Conservation (phyloP, 2,113 vertebrate species). For the Alosa alosa region DNA sequence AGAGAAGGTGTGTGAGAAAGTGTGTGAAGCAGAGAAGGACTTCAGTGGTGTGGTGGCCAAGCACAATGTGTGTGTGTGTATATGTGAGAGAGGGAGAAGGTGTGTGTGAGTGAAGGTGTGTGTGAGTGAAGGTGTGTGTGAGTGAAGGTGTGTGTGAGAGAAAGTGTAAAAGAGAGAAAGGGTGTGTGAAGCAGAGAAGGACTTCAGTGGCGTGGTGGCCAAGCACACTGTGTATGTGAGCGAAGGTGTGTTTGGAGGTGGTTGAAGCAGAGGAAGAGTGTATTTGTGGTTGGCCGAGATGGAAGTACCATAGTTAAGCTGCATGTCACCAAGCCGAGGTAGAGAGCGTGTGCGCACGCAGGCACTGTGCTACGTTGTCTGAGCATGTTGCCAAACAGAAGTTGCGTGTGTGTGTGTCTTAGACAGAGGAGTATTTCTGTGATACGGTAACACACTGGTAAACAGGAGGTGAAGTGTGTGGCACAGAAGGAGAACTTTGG, state of each 20-base stretch:
- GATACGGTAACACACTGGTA: not conserved
- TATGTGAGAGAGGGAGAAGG: too few relatives aligned
- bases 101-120: too few relatives aligned
- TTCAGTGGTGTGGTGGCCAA: too few relatives aligned
- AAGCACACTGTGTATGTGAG: conserved; percentile 12
- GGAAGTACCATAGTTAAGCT: too few relatives aligned
- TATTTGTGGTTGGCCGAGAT: conserved; percentile 72
- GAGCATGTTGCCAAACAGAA: conserved; percentile 93
- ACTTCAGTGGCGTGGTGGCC: not conserved
- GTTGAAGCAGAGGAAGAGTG: not conserved
- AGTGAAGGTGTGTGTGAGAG: not conserved
- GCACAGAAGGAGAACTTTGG: not conserved
- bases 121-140: too few relatives aligned
- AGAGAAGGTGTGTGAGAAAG: too few relatives aligned
- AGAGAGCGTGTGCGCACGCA: too few relatives aligned
- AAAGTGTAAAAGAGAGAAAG: not conserved
- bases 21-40: too few relatives aligned
- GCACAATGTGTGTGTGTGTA: too few relatives aligned
- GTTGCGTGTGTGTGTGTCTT: not conserved
- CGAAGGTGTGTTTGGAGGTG: not conserved
- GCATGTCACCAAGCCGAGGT: too few relatives aligned
- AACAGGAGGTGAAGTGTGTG: too few relatives aligned
- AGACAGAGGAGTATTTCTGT: not conserved
- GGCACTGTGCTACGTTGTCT: conserved; percentile 93
- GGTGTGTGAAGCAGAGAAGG: too few relatives aligned